Base-by-base conservation (phyloP, 2,113 vertebrate genomes). In the Oncorhynchus gorbuscha region DNA sequence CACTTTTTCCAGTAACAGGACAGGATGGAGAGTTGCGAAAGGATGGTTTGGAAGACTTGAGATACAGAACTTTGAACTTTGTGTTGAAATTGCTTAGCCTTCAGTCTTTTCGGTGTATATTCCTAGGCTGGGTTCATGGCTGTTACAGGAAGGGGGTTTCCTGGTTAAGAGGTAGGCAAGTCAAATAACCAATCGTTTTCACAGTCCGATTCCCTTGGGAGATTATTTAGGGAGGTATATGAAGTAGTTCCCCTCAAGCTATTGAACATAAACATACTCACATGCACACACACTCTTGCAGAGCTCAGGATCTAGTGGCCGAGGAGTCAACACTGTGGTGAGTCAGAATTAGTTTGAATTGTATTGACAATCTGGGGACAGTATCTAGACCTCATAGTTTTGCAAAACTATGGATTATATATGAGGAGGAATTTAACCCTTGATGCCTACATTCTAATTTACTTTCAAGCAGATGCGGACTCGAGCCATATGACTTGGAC, bases 1-100 rank as follows among this genome's bases (percentile, higher is more conserved):
- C 32, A 66, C 20, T 65, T 6, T 49, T 89, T 89, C 90, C 83
- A 73, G 80, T 81, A 89, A 86, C 65, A 39, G 12, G 1, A 16
- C 64, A 48, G 22, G 22, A 26, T 26, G 3, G 9, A 67, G 1
- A 6, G 28, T 84, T 79, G n/a, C 73, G 59, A 48, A 24, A 70
- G 6, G n/a, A 48, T 20, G 3, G 9, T 70, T 49, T 45, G 9
- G 9, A 70, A 69, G 18, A 69, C 68, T 69, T 69, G 35, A 39
- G 39, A 22, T 20, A 32, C 71, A 82, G 62, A 76, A 62, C 24
- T 58, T 71, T 22, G 18, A 28, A 32, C 16, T 72, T 18, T 61
- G 8, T 4, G 55, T 32, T 59, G 26, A 14, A 26, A 28, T 14
- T 66, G 26, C 26, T 16, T 13, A 68, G 66, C 14, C 4, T 16